Base-by-base conservation (phyloP, 2,113 vertebrate species). In the Misgurnus anguillicaudatus region DNA sequence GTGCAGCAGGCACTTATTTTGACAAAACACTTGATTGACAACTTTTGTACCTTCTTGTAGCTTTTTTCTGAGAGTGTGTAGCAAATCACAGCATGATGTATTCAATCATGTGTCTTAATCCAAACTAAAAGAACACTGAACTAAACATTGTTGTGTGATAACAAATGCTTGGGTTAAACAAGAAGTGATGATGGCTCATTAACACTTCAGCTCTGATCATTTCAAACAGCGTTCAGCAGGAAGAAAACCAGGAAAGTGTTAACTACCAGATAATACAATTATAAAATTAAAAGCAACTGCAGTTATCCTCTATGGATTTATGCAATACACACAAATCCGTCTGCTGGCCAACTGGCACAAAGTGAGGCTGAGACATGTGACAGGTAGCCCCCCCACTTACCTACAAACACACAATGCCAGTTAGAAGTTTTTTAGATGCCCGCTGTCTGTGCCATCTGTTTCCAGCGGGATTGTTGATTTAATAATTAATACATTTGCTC, bases 401-500 rank as follows among this genome's bases (percentile, higher is more conserved):
- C 17, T 48, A 21, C 61, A 67, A 24, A 72, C 19, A 63, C 41
- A 68, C 57, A 80, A 81, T 68, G 45, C 57, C 70, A 72, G 38
- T 14, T 61, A 69, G 75, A 67, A 38, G 14, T 41, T 63, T 6
- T 21, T 74, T 80, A 67, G 73, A 47, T 76, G 77, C 62, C 77
- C 53, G 45, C 65, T 72, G 63, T 75, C 42, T 57, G 64, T 67
- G 57, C 85, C 85, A 85, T 87, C 85, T 87, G 83, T 79, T 81
- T 74, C 69, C 70, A 68, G 39, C 60, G 3, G 81, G 77, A 82
- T 47, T 80, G 80, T 38, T 73, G 69, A 66, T 80, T 81, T 81
- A 81, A 80, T 83, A 65, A 83, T 85, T 74, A 86, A 81, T 77
- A 80, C 55, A 71, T 64, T 24, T 9, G 19, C 47, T 65, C 71